phyloP scores from a whole-genome alignment of 2,888 invertebrate genomes.

The Mechanitis messenoides region DNA sequence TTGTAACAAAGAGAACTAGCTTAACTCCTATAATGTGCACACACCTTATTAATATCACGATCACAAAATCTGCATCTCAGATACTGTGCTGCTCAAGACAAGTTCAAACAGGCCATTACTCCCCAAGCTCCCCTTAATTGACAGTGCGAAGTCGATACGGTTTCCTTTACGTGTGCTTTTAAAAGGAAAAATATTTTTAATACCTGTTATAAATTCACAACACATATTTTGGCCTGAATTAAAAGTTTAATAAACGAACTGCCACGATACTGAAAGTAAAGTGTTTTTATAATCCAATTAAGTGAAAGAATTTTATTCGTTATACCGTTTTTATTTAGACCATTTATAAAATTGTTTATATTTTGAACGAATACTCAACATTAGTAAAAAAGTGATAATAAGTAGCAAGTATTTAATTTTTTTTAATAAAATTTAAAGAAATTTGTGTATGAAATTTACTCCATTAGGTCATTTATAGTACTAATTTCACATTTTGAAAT shows the following conservation, averaged over 20 bases:
- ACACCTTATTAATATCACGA: slow-evolving; percentile 48
- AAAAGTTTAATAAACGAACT: slow-evolving; percentile 16
- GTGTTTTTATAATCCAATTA: slow-evolving; percentile 16
- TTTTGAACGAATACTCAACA: too few species aligned
- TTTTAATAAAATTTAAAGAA: slow-evolving; percentile 15
- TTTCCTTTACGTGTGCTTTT: slow-evolving; percentile 50
- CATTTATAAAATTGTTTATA: too few species aligned
- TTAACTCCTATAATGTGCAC: slow-evolving; percentile 9
- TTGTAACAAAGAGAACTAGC: slow-evolving; percentile 18
- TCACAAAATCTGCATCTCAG: slow-evolving; percentile 57
- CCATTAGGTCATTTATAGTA: too few species aligned
- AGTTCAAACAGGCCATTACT: slow-evolving; percentile 44
- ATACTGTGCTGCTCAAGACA: slow-evolving; percentile 40
- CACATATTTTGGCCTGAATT: slow-evolving; percentile 13
- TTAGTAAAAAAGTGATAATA: too few species aligned
- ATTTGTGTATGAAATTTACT: too few species aligned
- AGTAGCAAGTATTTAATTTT: too few species aligned
- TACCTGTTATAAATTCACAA: slow-evolving; percentile 11
- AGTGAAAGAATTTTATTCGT: neutral
- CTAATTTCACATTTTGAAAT: too few species aligned
- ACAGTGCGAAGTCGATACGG: slow-evolving; percentile 48
- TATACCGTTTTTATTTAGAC: slow-evolving; percentile 1
- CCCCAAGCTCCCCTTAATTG: slow-evolving; percentile 51
- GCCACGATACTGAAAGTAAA: slow-evolving; percentile 9
- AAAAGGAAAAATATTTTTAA: slow-evolving; percentile 30